Conservation (phyloP, 2,797 vertebrate species). For the Darevskia mixta region DNA sequence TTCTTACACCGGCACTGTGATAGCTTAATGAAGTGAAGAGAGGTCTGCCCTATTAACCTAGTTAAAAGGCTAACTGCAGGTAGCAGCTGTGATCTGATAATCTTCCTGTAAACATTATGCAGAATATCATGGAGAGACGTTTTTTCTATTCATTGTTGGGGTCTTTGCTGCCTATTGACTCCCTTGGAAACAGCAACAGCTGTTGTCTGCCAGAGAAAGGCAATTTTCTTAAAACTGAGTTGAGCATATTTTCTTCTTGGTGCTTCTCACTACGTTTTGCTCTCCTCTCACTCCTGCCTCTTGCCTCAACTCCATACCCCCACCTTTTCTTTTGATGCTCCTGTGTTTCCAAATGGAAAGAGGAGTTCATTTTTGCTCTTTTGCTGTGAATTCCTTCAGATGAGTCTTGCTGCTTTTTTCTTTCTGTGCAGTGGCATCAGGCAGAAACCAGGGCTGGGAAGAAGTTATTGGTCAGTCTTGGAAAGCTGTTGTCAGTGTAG, state of each 20-base stretch:
- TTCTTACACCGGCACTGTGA: background rate
- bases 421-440: background rate
- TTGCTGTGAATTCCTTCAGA: background rate
- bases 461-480: no score
- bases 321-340: background rate
- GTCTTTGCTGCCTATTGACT: background rate
- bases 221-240: background rate
- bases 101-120: background rate
- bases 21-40: conserved; percentile 7
- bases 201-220: background rate
- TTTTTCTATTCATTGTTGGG: background rate
- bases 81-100: background rate
- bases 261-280: background rate
- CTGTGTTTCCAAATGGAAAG: background rate
- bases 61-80: conserved; percentile 20
- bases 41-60: conserved; percentile 15
- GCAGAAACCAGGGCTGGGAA: no score
- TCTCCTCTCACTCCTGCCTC: background rate
- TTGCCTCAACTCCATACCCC: background rate
- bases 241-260: background rate
- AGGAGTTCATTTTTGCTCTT: background rate
- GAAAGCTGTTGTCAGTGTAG: no score
- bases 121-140: background rate
- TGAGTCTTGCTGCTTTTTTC: background rate
- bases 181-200: background rate